Evolutionary conservation across 2,888 invertebrate genomes (phyloP), one percentile per base, ranked within the genome.

Genomic region (Eilema griseolum): DNA sequence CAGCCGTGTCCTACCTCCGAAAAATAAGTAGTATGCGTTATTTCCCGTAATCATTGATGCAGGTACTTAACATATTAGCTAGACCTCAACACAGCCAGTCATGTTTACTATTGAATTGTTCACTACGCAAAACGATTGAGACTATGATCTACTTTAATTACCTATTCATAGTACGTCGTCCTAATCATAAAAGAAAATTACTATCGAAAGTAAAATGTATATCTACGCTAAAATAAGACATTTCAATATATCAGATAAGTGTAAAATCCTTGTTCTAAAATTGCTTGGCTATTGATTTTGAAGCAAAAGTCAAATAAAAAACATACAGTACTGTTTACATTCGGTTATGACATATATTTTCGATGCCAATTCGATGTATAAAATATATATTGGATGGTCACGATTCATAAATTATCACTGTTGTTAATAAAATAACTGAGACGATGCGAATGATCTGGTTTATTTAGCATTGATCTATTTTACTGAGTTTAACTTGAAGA

Each of bases 311-410:
- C 71, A 33, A 62, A 23, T 56, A 69, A 71, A 46, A 71, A 66
- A 67, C 64, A 10, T 31, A 41, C 23, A 11, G 33, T 23, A 56
- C 23, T 52, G 20, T 31, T 65, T 23, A 31, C 23, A 23, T 57
- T 65, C 31, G 3, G 65, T 31, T 24, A 31, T 33, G 65, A 80
- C 66, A 68, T 66, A 71, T 75, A 78, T 77, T 79, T 75, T 60
- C 77, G 72, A 41, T 80, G 78, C 76, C 52, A 80, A 84, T 82
- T 77, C 72, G 66, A 75, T 80, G 72, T 77, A 76, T 72, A 79
- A 80, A 82, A 81, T 74, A 74, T 70, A 65, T 74, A 82, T 87
- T 83, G 72, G 75, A 67, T 63, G 72, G 81, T 85, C 87, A 85
- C 83, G 88, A 80, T 70, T 72, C 71, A 46, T 69, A 63, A 75